These are phyloP conservation scores for Nylanderia fulva DNA, from an alignment of 1,140 invertebrate genomes.

Conservation along the genomic window DNA sequence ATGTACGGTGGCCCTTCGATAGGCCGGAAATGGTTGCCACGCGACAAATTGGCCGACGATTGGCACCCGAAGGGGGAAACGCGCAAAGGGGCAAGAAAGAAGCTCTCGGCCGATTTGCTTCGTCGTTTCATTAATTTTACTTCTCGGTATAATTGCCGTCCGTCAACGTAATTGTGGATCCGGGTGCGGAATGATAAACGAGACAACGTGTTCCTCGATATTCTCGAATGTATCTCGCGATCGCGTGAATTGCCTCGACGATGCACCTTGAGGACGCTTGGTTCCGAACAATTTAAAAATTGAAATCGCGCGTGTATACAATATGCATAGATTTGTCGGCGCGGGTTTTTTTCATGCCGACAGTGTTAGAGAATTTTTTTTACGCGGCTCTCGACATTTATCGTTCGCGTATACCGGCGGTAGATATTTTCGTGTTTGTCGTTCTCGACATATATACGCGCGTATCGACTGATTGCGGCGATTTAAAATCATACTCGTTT, in stretches of 20 bases:
- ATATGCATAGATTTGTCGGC: slow-evolving; percentile 3
- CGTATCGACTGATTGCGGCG: slow-evolving; percentile 68
- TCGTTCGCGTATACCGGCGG: slow-evolving; percentile 1
- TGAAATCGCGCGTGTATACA: slow-evolving; percentile 67
- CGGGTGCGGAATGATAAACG: neutral
- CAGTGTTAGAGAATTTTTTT: slow-evolving; percentile 58
- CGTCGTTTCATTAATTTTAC: slow-evolving; percentile 65
- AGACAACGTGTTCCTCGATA: neutral
- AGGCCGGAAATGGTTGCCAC: slow-evolving; percentile 72
- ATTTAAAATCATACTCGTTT: slow-evolving; percentile 63
- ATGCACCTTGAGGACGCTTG: slow-evolving; percentile 66
- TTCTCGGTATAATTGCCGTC: slow-evolving; percentile 28
- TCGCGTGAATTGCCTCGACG: slow-evolving; percentile 71
- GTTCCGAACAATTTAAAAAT: slow-evolving; percentile 77
- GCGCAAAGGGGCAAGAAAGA: slow-evolving; percentile 14
- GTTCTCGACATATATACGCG: slow-evolving; percentile 47
- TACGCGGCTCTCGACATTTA: slow-evolving; percentile 68
- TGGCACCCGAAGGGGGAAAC: slow-evolving; percentile 59
- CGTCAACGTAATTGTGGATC: no score
- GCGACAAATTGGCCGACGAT: slow-evolving; percentile 79
- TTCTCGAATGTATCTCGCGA: slow-evolving; percentile 66
- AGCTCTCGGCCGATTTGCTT: slow-evolving; percentile 55
- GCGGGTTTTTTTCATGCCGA: slow-evolving; percentile 6
- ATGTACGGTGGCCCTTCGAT: slow-evolving; percentile 56
- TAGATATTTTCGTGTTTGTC: slow-evolving; percentile 58